Conservation (phyloP, 2,113 vertebrate species). For the Pseudois nayaur region DNA sequence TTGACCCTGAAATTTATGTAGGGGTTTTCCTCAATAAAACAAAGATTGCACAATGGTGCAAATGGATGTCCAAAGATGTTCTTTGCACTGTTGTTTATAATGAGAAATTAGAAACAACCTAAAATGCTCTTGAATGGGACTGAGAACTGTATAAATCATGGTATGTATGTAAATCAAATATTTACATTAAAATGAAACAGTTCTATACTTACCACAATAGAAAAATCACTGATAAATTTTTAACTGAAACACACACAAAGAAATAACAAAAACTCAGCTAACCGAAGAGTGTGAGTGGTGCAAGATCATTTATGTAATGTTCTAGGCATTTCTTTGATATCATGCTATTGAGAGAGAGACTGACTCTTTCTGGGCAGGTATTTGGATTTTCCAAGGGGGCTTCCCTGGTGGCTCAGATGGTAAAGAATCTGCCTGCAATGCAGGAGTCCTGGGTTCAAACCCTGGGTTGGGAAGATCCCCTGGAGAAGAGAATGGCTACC, state of each 20-base stretch:
- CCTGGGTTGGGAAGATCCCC: not conserved
- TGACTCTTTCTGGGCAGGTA: no score
- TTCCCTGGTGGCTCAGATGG: not conserved
- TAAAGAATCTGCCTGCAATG: not conserved
- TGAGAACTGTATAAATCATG: not conserved
- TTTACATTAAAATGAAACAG: not conserved
- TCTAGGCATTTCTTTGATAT: not conserved
- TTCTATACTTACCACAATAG: not conserved
- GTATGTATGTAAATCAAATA: not conserved
- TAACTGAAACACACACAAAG: not conserved
- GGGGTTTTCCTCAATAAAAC: not conserved
- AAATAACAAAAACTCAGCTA: not conserved
- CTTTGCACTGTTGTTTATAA: not conserved
- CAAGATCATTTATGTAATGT: not conserved
- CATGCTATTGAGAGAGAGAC: not conserved
- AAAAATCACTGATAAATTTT: not conserved
- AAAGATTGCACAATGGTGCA: not conserved
- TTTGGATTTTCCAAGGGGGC: not conserved
- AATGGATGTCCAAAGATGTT: not conserved
- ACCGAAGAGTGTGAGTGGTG: fast-evolving
- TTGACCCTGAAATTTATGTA: not conserved
- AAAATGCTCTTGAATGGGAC: not conserved
- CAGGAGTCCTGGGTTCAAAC: not conserved
- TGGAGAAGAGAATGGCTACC: not conserved
- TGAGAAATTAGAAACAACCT: not conserved